These are phyloP conservation scores for Ichneumoninae sp. DNA, from an alignment of 2,888 invertebrate species.

Conservation along the genomic window DNA sequence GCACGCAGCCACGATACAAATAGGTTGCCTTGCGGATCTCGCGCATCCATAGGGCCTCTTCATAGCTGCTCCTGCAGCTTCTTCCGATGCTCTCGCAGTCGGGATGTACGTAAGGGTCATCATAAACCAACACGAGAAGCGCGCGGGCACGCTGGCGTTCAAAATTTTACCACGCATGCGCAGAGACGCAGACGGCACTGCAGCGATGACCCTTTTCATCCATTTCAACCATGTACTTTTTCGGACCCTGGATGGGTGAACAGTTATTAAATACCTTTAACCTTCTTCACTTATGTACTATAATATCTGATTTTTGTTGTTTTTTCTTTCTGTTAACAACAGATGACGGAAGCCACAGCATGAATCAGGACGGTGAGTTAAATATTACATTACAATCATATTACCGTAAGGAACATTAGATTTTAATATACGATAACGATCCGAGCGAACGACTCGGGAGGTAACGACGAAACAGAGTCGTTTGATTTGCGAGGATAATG, in stretches of 20 bases:
- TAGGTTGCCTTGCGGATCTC: slow-evolving; percentile 77
- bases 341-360: slow-evolving; percentile 82
- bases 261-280: neutral
- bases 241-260: slow-evolving; percentile 12
- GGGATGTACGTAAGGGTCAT: slow-evolving; percentile 72
- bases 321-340: slow-evolving; percentile 68
- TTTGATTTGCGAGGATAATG: neutral
- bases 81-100: slow-evolving; percentile 33
- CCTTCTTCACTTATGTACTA: neutral
- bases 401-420: neutral
- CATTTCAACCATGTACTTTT: neutral
- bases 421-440: neutral
- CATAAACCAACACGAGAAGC: slow-evolving; percentile 75
- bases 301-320: slow-evolving; percentile 38
- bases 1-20: slow-evolving; percentile 76
- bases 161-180: neutral
- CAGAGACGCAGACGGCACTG: neutral
- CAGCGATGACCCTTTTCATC: slow-evolving; percentile 30
- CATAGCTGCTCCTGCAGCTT: slow-evolving; percentile 54
- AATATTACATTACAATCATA: slow-evolving; percentile 29
- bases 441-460: slow-evolving; percentile 32
- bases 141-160: neutral
- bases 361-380: slow-evolving; percentile 83
- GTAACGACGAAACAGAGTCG: slow-evolving; percentile 15
- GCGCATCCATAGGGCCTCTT: slow-evolving; percentile 69